Percentiles rank a stretch among this genome's conserved stretches.
Conservation (phyloP, 2,888 invertebrate species). For the Mellilla xanthometata region DNA sequence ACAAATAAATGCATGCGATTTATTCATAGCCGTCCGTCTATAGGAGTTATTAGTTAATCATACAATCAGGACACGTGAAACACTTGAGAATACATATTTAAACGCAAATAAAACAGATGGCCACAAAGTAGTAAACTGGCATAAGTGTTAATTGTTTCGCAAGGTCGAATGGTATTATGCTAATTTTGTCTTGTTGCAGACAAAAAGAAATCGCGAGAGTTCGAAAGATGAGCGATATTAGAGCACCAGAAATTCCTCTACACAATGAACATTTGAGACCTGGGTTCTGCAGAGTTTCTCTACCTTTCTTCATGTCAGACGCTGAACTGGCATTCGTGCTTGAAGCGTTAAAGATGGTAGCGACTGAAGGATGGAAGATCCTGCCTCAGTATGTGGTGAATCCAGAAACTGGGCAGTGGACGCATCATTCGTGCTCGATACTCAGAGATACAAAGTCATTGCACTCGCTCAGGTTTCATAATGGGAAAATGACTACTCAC, state of each 20-base stretch:
- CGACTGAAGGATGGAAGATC: conserved; percentile 94
- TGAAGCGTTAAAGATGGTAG: conserved; percentile 93
- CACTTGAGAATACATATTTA: conserved; percentile 30
- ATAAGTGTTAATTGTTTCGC: no score
- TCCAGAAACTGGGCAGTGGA: conserved; percentile 94
- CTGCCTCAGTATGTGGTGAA: conserved; percentile 94
- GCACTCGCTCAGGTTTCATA: conserved; percentile 87
- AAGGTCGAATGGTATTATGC: no score
- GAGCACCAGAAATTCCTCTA: conserved; percentile 68
- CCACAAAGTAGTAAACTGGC: no score
- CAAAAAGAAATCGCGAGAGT: conserved; percentile 72
- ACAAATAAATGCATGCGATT: conserved; percentile 5
- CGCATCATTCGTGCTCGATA: conserved; percentile 90
- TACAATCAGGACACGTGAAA: conserved; percentile 27
- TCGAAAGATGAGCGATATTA: conserved; percentile 67
- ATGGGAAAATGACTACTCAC: conserved; percentile 89
- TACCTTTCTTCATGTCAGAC: conserved; percentile 93
- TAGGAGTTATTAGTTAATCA: conserved; percentile 52
- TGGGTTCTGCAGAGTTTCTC: conserved; percentile 92
- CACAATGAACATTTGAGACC: conserved; percentile 89
- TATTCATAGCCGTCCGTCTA: neutral
- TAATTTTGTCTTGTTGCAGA: conserved; percentile 48
- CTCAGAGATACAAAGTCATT: conserved; percentile 93
- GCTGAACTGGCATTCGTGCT: conserved; percentile 90
- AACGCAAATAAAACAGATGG: no score